Evolutionary conservation across 2,797 vertebrate genomes (phyloP).

Genomic region (Okamejei kenojei): DNA sequence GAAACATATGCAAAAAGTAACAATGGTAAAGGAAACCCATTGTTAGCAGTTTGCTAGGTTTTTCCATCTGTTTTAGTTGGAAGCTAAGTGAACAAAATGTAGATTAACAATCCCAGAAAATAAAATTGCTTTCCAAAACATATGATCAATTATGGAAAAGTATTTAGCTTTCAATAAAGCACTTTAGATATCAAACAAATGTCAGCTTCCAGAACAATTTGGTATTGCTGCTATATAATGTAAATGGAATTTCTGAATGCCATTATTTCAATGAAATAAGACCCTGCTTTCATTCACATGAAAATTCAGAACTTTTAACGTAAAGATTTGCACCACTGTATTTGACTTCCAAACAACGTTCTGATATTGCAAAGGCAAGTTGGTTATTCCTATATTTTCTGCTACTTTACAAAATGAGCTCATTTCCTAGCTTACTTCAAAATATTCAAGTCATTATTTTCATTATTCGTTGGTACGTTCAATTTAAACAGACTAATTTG

Average conservation of each 20-base stretch:
- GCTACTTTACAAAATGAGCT: not conserved
- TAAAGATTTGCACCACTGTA: not conserved
- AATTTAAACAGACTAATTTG: too few relatives aligned
- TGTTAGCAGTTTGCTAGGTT: too few relatives aligned
- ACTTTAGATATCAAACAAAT: not conserved
- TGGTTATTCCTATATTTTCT: not conserved
- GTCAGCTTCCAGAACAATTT: not conserved
- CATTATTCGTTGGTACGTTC: not conserved
- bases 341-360: not conserved
- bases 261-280: conserved; percentile 24
- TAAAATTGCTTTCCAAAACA: not conserved
- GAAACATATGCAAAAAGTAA: too few relatives aligned
- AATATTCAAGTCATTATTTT: not conserved
- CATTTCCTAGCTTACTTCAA: not conserved
- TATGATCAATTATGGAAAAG: not conserved
- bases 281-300: not conserved
- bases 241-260: not conserved
- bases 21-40: too few relatives aligned
- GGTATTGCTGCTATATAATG: not conserved
- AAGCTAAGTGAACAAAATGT: too few relatives aligned
- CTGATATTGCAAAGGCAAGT: not conserved
- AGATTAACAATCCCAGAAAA: conserved; percentile 20
- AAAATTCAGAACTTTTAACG: not conserved
- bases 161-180: conserved; percentile 9
- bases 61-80: too few relatives aligned